These are phyloP conservation scores for Ormyrus pomaceus DNA, from an alignment of 2,888 invertebrate species.

Conservation along the genomic window DNA sequence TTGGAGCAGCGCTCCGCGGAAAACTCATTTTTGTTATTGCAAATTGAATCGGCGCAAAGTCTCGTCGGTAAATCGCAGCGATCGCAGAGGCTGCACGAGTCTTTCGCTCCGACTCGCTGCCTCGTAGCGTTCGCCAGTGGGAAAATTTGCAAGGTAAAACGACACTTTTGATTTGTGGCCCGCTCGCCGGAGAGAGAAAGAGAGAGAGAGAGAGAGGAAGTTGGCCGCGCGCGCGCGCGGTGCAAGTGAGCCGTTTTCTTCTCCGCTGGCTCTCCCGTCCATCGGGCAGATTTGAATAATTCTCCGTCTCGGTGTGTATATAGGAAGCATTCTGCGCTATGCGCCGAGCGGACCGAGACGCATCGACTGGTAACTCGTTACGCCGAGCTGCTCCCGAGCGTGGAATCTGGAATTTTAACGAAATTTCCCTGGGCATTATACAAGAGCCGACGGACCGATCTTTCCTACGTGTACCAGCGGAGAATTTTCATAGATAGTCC, in stretches of 20 bases:
- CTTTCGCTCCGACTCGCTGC: too few relatives aligned
- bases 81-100: not conserved
- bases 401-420: constrained; percentile 54
- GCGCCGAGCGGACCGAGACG: constrained; percentile 4
- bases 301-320: not conserved
- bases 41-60: constrained; percentile 48
- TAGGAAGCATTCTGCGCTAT: not conserved
- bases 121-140: constrained; percentile 3
- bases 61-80: constrained; percentile 12
- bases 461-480: not conserved
- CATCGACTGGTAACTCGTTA: constrained; percentile 43
- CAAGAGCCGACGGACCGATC: constrained; percentile 36
- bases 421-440: constrained; percentile 49
- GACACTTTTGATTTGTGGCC: constrained; percentile 54
- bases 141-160: constrained; percentile 42
- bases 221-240: not conserved
- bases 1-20: not conserved
- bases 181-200: not conserved
- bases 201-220: not conserved
- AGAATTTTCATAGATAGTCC: constrained; percentile 27
- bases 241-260: constrained; percentile 41
- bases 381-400: constrained; percentile 48
- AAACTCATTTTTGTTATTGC: constrained; percentile 36
- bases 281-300: constrained; percentile 51
- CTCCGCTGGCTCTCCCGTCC: constrained; percentile 12